phyloP scores from a whole-genome alignment of 2,888 invertebrate species.

The Aplocera efformata region DNA sequence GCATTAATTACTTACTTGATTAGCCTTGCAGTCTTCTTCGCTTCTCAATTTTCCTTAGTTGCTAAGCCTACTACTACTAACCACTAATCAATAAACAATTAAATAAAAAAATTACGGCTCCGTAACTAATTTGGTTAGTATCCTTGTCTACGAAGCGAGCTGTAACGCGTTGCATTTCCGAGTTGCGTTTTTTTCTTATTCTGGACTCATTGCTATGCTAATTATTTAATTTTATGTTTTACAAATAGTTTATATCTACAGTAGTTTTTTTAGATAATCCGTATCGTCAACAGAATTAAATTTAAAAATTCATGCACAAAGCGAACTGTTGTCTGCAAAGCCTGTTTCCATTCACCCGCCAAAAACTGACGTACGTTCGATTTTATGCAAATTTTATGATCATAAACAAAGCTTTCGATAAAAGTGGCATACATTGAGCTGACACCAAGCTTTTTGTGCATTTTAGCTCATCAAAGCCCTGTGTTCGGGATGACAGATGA shows the following conservation, averaged over 20 bases:
- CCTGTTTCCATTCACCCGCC: constrained; percentile 34
- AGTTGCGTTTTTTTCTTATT: too few species aligned
- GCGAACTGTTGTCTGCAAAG: constrained; percentile 35
- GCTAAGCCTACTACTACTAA: too few species aligned
- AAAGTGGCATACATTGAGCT: constrained; percentile 15
- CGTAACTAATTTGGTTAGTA: too few species aligned
- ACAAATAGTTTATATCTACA: background rate
- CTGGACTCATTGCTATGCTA: too few species aligned
- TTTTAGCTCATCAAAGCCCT: constrained; percentile 5
- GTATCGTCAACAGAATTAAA: constrained; percentile 39
- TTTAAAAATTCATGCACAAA: constrained; percentile 44
- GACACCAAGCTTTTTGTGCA: constrained; percentile 3
- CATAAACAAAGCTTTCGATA: constrained; percentile 43
- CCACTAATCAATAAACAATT: too few species aligned
- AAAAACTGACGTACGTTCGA: constrained; percentile 38
- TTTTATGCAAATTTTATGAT: constrained; percentile 47
- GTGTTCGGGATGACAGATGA: background rate
- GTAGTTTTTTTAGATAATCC: background rate
- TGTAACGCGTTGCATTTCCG: too few species aligned
- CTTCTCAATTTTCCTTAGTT: too few species aligned
- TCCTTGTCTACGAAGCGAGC: too few species aligned
- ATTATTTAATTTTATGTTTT: too few species aligned
- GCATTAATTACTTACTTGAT: too few species aligned
- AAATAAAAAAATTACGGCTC: too few species aligned
- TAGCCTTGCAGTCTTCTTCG: too few species aligned